phyloP scores from a whole-genome alignment of 2,113 vertebrate genomes.

The Caretta caretta region DNA sequence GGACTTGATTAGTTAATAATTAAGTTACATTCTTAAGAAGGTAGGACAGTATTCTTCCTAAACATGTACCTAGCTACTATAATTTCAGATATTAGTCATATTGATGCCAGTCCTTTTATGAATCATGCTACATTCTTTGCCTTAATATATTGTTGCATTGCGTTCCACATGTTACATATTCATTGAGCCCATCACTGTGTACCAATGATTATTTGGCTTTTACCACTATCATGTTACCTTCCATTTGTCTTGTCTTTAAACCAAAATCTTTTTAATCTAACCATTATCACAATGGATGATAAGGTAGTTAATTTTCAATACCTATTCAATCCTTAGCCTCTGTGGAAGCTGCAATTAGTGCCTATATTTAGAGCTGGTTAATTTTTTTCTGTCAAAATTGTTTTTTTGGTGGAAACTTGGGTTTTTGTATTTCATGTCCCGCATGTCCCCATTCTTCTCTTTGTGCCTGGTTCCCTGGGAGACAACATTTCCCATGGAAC shows the following conservation, averaged over 20 bases:
- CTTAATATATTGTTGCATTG: not conserved
- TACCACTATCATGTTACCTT: not conserved
- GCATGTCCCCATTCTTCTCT: not conserved
- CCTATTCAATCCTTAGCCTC: not conserved
- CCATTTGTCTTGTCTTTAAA: not conserved
- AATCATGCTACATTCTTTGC: not conserved
- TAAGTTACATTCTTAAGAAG: not conserved
- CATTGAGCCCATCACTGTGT: not conserved
- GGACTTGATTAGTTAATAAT: not conserved
- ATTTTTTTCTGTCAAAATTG: not conserved
- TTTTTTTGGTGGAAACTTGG: not conserved
- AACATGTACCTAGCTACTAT: not conserved
- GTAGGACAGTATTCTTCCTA: not conserved
- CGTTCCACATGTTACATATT: not conserved
- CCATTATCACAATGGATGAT: not conserved
- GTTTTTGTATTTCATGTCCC: no score
- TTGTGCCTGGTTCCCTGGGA: not conserved
- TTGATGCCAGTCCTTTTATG: not conserved
- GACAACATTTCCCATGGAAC: not conserved
- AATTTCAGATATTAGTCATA: not conserved
- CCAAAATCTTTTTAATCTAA: not conserved
- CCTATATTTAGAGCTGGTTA: not conserved
- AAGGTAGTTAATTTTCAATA: not conserved
- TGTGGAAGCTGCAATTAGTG: not conserved
- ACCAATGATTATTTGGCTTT: not conserved